Evolutionary conservation across 2,888 invertebrate genomes (phyloP).

Genomic region (Diarsia dahlii): DNA sequence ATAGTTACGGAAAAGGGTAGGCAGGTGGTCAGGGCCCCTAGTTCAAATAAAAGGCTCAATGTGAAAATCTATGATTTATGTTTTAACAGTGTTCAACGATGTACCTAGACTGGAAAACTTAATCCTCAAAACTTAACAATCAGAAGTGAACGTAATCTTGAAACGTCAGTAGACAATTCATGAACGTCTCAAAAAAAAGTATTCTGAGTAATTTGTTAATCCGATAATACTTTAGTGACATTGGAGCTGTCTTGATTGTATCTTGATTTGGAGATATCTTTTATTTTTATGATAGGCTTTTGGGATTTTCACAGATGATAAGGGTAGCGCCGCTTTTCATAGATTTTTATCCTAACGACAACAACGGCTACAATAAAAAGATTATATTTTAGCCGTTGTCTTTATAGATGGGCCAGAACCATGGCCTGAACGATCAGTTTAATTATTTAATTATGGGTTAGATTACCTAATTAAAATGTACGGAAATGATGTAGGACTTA

Average conservation of each 20-base stretch:
- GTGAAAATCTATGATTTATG: background rate
- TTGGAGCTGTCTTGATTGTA: slow-evolving; percentile 11
- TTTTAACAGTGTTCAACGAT: no score
- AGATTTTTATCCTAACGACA: background rate
- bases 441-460: background rate
- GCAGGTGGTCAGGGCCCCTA: background rate
- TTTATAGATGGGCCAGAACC: background rate
- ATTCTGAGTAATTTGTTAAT: background rate
- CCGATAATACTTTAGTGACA: slow-evolving; percentile 1
- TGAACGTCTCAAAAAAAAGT: background rate
- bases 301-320: background rate
- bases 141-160: background rate
- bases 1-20: background rate
- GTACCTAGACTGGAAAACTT: no score
- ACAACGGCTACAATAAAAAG: background rate
- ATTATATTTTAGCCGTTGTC: background rate
- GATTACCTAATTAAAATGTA: background rate
- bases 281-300: slow-evolving; percentile 8
- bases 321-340: background rate
- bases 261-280: slow-evolving; percentile 5
- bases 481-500: background rate
- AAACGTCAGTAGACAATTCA: background rate
- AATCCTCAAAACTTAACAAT: no score
- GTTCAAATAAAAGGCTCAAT: background rate
- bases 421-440: background rate